Base-by-base conservation (phyloP, 2,113 vertebrate genomes). In the Elephantulus edwardii region DNA sequence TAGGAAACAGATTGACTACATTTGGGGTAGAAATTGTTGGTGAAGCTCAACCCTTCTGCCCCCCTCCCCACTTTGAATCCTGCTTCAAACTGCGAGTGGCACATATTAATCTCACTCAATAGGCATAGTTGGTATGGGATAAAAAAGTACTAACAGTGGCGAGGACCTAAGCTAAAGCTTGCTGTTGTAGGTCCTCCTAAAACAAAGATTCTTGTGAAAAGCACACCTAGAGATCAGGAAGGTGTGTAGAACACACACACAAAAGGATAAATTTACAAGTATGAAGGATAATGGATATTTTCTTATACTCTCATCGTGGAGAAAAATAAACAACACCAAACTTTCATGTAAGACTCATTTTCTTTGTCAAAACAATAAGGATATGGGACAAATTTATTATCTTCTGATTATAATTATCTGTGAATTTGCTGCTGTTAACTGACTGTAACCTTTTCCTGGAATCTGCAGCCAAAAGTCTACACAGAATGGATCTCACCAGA, bases 181-280 rank as follows among this genome's bases (percentile, higher is more conserved):
- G 50, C 24, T 50, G 44, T 26, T 44, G 11, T 35, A 50, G 66
- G 7, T 35, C 3, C 17, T 30, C 8, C 24, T 16, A 48, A 91
- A 83, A 50, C 26, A 26, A 1, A 64, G 38, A 71, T 42, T 42
- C 68, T 42, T 38, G 4, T 20, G 12, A 76, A 48, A 68, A 6
- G 17, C 40, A 46, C 58, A 10, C 1, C 33, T n/a, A 58, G 0
- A 26, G 6, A 56, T 38, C 0, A 9, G 12, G 10, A 0, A 0
- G 40, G 0, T 42, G 5, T 40, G 9, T 1, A 56, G 38, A 48
- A 70, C 13, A 24, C 16, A 8, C 58, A 44, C 48, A 26, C 6
- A 70, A 46, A 52, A 30, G 9, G 1, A 40, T 35, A 6, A 82
- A 82, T 68, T n/a, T 2, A 54, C 24, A 56, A 0, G 0, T 16